Base-by-base conservation (phyloP, 2,797 vertebrate genomes). In the Sebastes taczanowskii region DNA sequence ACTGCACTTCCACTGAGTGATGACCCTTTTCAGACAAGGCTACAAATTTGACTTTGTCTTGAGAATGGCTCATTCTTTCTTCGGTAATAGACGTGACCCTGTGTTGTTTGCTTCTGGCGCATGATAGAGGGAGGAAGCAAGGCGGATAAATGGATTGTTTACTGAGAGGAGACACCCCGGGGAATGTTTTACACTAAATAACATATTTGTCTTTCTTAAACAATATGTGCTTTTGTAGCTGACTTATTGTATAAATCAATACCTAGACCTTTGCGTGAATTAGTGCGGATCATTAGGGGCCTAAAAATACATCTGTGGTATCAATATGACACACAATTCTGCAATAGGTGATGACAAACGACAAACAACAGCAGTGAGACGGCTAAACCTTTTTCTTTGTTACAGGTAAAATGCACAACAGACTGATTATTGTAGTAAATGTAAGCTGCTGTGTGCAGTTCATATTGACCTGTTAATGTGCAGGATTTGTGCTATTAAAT, bases 1-100 rank as follows among this genome's bases (percentile, higher is more conserved):
- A 76, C 82, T 78, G 73, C 81, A 72, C 85, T 90, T 62, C 67
- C 49, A 35, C 14, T 89, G 85, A 91, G 58, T 62, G 61, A 90
- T 91, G 78, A 25, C 72, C 52, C 68, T 71, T 81, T 66, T 71
- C 82, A 78, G 74, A 81, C 70, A 27, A 75, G 74, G 69, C 80
- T 80, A 82, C 79, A 76, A 8, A 85, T 85, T 80, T 72, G 63
- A 82, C 81, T 74, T 75, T 46, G 77, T 80, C 80, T 49, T 77
- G 62, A 67, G 67, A 82, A 35, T 20, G 68, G 25, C 1, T 3
- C 75, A 49, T 64, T 75, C 61, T 71, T 23, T 56, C 14, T 9
- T 29, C 38, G 4, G 52, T 80, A 49, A 84, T 52, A 18, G 80
- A 73, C 11, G 1, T 16, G 32, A 56, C n/a, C 23, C n/a, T 32